A percentile compares a stretch with the other conserved stretches of the same genome.
Conservation (phyloP, 2,797 vertebrate species). For the Alfaro cultratus region DNA sequence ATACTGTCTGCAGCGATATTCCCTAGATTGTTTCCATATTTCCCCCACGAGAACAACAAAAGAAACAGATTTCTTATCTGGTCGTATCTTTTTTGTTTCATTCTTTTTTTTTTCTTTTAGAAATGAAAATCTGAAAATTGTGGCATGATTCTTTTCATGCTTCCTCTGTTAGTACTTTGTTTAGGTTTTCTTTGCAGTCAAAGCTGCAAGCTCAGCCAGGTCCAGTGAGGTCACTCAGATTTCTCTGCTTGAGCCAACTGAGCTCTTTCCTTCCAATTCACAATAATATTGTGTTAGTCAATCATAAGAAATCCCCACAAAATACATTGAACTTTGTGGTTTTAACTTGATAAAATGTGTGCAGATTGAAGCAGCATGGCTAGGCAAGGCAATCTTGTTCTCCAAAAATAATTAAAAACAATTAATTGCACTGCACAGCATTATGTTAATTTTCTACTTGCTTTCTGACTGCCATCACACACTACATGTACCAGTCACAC, state of each 20-base stretch:
- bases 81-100: too few species aligned
- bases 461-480: background rate
- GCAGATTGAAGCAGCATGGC: background rate
- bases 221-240: background rate
- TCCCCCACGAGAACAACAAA: background rate
- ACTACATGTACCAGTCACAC: background rate
- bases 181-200: background rate
- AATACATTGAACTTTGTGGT: background rate
- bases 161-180: background rate
- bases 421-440: background rate
- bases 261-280: background rate
- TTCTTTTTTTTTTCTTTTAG: background rate
- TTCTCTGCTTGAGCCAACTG: too few species aligned
- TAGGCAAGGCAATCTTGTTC: background rate
- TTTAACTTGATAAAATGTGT: background rate
- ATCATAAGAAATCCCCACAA: background rate
- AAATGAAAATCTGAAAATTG: background rate
- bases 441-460: constrained; percentile 4
- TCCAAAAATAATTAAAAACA: background rate
- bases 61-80: background rate
- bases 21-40: background rate
- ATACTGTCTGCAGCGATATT: background rate
- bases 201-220: background rate
- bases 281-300: background rate
- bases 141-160: background rate